Conservation (phyloP, 2,113 vertebrate species). For the Scortum barcoo region DNA sequence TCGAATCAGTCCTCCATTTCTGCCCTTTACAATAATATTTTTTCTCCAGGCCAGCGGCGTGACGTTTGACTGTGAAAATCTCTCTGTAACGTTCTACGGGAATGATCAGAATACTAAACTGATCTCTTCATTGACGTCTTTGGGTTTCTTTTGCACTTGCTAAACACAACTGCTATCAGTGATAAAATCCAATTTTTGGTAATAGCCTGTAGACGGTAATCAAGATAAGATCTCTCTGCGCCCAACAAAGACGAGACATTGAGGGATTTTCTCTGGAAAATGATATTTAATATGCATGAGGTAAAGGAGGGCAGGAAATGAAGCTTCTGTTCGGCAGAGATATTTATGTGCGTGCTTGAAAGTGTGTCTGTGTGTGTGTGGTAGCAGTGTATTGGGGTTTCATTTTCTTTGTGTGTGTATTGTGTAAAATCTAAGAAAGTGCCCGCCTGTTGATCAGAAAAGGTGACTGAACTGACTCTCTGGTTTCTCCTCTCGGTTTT, state of each 20-base stretch:
- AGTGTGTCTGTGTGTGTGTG: constrained; percentile 28
- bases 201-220: constrained; percentile 74
- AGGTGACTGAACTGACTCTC: constrained; percentile 63
- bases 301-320: constrained; percentile 77
- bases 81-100: constrained; percentile 34
- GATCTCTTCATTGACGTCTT: constrained; percentile 58
- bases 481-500: constrained; percentile 57
- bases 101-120: constrained; percentile 67
- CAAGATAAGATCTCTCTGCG: constrained; percentile 66
- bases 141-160: constrained; percentile 50
- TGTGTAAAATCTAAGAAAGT: constrained; percentile 18
- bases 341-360: constrained; percentile 58
- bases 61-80: constrained; percentile 47
- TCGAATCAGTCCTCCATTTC: not conserved
- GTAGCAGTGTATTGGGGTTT: not conserved
- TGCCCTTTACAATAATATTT: constrained; percentile 37
- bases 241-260: constrained; percentile 65
- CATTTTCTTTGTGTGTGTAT: not conserved
- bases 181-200: constrained; percentile 76
- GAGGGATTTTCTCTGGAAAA: constrained; percentile 78
- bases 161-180: constrained; percentile 43
- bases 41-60: constrained; percentile 24
- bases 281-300: constrained; percentile 81
- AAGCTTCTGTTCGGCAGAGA: constrained; percentile 72
- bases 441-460: constrained; percentile 37